Percentiles rank a stretch among this genome's conserved stretches.
phyloP scores from a whole-genome alignment of 2,113 vertebrate species.

The Gallinago undulata region DNA sequence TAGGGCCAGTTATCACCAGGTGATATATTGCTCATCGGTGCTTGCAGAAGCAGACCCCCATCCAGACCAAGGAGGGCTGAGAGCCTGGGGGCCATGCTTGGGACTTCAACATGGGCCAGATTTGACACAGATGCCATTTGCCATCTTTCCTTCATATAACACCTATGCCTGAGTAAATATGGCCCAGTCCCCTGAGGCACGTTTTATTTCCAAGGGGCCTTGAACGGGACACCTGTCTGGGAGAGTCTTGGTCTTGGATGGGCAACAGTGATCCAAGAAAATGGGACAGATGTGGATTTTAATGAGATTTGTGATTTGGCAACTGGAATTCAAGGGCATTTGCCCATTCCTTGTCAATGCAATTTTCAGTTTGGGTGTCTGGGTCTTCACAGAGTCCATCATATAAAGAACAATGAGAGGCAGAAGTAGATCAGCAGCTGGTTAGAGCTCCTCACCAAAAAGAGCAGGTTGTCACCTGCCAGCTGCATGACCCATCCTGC shows the following conservation, averaged over 20 bases:
- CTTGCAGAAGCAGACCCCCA: background rate
- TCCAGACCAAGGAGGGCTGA: background rate
- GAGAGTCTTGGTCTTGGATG: background rate
- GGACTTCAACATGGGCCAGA: background rate
- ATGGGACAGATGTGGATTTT: background rate
- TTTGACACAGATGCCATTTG: background rate
- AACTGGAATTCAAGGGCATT: background rate
- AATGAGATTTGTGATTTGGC: background rate
- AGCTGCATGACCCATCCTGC: background rate
- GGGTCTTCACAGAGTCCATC: background rate
- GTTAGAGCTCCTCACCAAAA: background rate
- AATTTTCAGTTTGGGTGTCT: background rate
- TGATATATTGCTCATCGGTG: background rate
- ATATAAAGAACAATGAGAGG: background rate
- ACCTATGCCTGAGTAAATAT: background rate
- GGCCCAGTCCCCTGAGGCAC: background rate
- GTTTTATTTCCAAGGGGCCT: background rate
- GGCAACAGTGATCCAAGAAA: background rate
- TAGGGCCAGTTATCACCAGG: no score
- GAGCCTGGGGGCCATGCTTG: background rate
- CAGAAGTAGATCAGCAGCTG: background rate
- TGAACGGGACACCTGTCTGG: fast-evolving
- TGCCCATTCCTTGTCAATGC: background rate
- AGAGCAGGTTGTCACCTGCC: background rate
- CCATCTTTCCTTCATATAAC: background rate